Evolutionary conservation across 2,113 vertebrate species (phyloP).

Genomic region (Myotis lucifugus): DNA sequence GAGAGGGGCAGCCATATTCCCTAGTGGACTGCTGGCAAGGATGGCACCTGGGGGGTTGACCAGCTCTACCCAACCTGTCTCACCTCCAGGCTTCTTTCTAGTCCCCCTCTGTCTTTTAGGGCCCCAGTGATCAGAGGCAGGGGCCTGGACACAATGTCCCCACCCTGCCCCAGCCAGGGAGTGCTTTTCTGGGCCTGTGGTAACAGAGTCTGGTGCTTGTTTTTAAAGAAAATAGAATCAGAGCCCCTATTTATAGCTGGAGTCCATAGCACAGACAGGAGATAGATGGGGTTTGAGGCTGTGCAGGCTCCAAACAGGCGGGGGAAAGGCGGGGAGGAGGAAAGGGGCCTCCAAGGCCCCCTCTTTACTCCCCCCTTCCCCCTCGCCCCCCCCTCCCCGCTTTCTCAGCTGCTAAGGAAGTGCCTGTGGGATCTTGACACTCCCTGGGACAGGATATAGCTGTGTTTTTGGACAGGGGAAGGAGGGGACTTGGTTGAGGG

Average conservation of each 20-base stretch:
- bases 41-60: not conserved
- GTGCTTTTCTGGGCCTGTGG: conserved; percentile 60
- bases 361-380: not conserved
- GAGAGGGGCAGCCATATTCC: accelerated
- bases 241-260: conserved; percentile 73
- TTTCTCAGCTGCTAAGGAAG: conserved; percentile 52
- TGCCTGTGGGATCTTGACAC: conserved; percentile 59
- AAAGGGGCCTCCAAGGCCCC: conserved; percentile 49
- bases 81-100: not conserved
- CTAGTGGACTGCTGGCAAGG: not conserved
- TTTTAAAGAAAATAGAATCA: conserved; percentile 76
- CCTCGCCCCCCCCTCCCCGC: not conserved
- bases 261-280: conserved; percentile 38
- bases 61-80: not conserved
- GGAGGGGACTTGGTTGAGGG: not conserved
- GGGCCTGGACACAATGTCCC: not conserved
- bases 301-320: not conserved
- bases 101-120: not conserved
- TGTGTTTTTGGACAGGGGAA: not conserved
- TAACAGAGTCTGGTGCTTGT: conserved; percentile 64
- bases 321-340: not conserved
- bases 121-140: not conserved
- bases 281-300: conserved; percentile 39
- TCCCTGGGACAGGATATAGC: conserved; percentile 71
- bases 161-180: not conserved